Conservation (phyloP, 2,113 vertebrate species). For the Pyrgilauda ruficollis region DNA sequence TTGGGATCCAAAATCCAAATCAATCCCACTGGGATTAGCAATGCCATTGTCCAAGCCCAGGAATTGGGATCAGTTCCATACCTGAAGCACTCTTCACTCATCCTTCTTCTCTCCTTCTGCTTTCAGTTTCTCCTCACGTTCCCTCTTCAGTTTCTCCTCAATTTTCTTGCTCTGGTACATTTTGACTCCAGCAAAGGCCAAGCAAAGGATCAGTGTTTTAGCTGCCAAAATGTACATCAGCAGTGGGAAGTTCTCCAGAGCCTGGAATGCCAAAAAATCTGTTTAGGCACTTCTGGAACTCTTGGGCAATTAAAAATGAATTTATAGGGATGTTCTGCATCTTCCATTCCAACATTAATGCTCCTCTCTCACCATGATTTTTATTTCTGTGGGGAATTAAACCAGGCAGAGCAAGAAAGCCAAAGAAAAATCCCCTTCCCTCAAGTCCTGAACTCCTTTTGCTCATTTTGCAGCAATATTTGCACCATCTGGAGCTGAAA, state of each 20-base stretch:
- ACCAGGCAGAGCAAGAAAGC: neutral
- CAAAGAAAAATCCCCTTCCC: neutral
- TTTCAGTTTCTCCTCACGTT: constrained; percentile 65
- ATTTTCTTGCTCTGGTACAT: constrained; percentile 84
- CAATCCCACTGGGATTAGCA: neutral
- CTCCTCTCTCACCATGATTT: neutral
- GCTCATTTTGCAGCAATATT: neutral
- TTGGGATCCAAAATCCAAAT: neutral
- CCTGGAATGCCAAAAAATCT: constrained; percentile 67
- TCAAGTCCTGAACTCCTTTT: neutral
- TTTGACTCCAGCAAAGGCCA: constrained; percentile 89
- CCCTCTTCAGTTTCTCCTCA: constrained; percentile 75
- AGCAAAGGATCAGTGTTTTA: constrained; percentile 90
- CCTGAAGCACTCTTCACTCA: constrained; percentile 66
- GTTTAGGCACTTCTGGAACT: neutral
- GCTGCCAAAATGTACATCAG: constrained; percentile 93
- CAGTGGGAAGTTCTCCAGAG: constrained; percentile 86
- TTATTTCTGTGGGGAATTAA: neutral
- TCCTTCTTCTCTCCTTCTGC: constrained; percentile 76
- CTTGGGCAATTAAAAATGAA: neutral
- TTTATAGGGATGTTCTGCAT: neutral
- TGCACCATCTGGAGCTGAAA: neutral
- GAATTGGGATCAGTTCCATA: neutral
- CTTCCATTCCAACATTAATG: neutral
- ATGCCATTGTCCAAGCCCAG: neutral